phyloP scores from a whole-genome alignment of 2,113 vertebrate species.

The Ardeotis arabs region DNA sequence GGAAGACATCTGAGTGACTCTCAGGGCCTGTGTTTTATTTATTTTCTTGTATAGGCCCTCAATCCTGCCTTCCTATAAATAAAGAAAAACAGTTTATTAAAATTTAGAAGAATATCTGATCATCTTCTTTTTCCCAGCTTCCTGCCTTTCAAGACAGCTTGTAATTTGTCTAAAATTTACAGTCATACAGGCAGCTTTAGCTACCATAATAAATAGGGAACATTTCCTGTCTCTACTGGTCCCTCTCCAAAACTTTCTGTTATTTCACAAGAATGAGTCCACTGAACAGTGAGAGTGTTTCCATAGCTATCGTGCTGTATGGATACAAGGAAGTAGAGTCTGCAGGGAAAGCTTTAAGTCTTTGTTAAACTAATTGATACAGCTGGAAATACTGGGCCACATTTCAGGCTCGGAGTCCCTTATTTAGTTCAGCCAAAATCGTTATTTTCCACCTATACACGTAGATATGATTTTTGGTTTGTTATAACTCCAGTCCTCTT shows the following conservation, averaged over 20 bases:
- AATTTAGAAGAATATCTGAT: not conserved
- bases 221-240: not conserved
- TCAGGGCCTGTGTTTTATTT: not conserved
- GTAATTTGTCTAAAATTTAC: not conserved
- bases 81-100: not conserved
- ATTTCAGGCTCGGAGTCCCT: not conserved
- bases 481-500: not conserved
- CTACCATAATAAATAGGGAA: not conserved
- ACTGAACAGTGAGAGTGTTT: not conserved
- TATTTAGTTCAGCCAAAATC: not conserved
- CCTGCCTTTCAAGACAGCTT: not conserved
- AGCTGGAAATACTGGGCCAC: not conserved
- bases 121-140: not conserved
- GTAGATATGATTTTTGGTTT: not conserved
- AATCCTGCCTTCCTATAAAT: not conserved
- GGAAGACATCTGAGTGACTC: not conserved
- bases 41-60: not conserved
- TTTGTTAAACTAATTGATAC: not conserved
- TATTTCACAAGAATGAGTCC: not conserved
- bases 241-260: not conserved
- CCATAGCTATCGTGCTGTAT: not conserved
- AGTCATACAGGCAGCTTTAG: not conserved
- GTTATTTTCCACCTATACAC: not conserved
- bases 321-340: not conserved
- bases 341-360: not conserved